Evolutionary conservation across 1,140 invertebrate genomes (phyloP), one percentile per base, ranked within the genome.

Genomic region (Ostrea denselamellosa): DNA sequence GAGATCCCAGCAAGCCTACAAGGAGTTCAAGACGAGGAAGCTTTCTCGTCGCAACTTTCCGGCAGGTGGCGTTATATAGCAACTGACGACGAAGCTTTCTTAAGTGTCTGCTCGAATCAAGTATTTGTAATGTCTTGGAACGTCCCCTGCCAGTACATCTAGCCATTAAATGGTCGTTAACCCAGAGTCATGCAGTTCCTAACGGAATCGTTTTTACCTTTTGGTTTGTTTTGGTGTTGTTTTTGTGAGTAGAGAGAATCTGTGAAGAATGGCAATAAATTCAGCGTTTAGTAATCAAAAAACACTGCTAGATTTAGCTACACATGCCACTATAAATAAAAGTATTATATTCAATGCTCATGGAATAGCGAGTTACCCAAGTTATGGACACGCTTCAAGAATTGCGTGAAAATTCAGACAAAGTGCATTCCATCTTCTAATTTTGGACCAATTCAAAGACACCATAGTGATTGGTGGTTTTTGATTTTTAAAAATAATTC

Each of bases 91-190:
- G 28, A 28, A 77, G 28, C 25, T 34, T 77, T 12, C 25, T 62
- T 17, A 62, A 62, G 68, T 77, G 68, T 77, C 68, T 77, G 68
- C 25, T 77, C 68, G 22, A 77, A 77, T 77, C 68, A 77, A 77
- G 68, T 28, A 77, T 22, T 28, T 77, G 22, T 77, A 77, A 77
- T 77, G 68, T 77, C 68, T 77, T 34, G 68, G 68, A 77, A 77
- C 68, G 68, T 77, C 68, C 68, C 68, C 68, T 25, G 14, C 68
- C 25, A 34, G 22, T 77, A 34, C 68, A 77, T 77, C 17, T 25
- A 77, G 68, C 25, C 68, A 77, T 77, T 25, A 77, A 77, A 77
- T 77, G 68, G 68, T 77, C 68, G 22, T 77, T 77, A 77, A 77
- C 68, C 68, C 28, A 77, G 68, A 77, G 68, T 77, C 68, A 77